These are phyloP conservation scores for Tyto alba DNA, from an alignment of 2,113 vertebrate species.

Conservation along the genomic window DNA sequence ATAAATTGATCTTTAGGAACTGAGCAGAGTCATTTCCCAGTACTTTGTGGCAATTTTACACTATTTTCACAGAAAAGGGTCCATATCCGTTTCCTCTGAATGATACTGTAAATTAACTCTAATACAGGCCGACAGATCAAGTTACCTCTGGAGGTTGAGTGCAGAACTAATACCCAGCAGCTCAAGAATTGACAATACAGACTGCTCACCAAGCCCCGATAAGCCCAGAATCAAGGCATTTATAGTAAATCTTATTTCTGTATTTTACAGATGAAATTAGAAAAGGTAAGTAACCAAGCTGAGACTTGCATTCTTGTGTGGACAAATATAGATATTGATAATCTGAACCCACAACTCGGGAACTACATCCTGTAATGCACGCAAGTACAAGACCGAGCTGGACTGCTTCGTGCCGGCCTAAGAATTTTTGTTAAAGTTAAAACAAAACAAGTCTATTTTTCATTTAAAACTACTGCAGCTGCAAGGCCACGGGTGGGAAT, in stretches of 20 bases:
- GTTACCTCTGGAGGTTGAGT: background rate
- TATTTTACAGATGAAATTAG: background rate
- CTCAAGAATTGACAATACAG: background rate
- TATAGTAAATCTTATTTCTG: background rate
- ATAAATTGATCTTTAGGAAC: slow-evolving; percentile 28
- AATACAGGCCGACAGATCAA: background rate
- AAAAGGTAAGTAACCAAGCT: background rate
- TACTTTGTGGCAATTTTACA: slow-evolving; percentile 42
- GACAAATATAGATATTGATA: background rate
- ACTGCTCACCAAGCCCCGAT: background rate
- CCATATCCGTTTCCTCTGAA: background rate
- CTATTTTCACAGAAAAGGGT: slow-evolving; percentile 14
- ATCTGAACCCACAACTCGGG: background rate
- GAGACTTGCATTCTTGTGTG: background rate
- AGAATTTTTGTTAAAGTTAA: background rate
- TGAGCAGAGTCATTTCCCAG: slow-evolving; percentile 7
- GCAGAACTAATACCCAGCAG: background rate
- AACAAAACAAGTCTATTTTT: background rate
- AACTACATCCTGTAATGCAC: background rate
- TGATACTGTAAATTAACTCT: slow-evolving; percentile 1
- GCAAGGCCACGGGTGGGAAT: background rate
- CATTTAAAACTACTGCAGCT: slow-evolving; percentile 11
- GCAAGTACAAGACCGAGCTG: rapidly evolving
- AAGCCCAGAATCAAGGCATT: background rate
- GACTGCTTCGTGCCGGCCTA: background rate